Evolutionary conservation across 2,113 vertebrate species (phyloP), one percentile per base, ranked within the genome.

Genomic region (Ammodytes marinus): DNA sequence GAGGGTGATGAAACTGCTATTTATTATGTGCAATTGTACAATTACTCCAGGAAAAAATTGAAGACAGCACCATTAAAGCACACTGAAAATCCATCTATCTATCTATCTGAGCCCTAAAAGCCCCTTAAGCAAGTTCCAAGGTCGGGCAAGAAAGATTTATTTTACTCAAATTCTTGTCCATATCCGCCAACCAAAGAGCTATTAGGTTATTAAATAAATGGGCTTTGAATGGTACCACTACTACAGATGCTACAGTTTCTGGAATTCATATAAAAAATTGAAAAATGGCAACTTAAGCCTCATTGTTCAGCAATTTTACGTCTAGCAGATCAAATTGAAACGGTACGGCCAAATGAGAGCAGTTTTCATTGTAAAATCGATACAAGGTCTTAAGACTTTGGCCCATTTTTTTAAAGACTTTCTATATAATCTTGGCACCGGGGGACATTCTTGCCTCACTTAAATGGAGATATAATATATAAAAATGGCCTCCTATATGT

Each of bases 401-500:
- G 14, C 8, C 40, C 45, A 1, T 42, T 55, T 27, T 27, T 27
- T 27, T 27, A 27, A 27, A 49, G 54, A 59, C 64, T 37, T 27
- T 40, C 74, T 69, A 53, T 81, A 66, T 49, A 66, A 61, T 74
- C 46, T 40, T 63, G 52, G 59, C 52, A 83, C 27, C 69, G 17
- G 13, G 53, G 14, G 40, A 77, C 53, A 64, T 63, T 80, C 66
- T 53, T 55, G 1, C 47, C 75, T 68, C 39, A 52, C 84, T 88
- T 40, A 79, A 80, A 8, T 52, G 40, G 19, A 46, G 67, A 85
- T 54, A 55, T 42, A 80, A 58, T 46, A 35, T 77, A 37, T 37
- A 69, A 61, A 77, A 70, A 61, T 69, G 67, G 87, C 75, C 75
- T 76, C 42, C 53, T 79, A 60, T 14, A 50, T 63, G 39, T 59